phyloP scores from a whole-genome alignment of 2,113 vertebrate genomes.

The Accipiter virgatus region DNA sequence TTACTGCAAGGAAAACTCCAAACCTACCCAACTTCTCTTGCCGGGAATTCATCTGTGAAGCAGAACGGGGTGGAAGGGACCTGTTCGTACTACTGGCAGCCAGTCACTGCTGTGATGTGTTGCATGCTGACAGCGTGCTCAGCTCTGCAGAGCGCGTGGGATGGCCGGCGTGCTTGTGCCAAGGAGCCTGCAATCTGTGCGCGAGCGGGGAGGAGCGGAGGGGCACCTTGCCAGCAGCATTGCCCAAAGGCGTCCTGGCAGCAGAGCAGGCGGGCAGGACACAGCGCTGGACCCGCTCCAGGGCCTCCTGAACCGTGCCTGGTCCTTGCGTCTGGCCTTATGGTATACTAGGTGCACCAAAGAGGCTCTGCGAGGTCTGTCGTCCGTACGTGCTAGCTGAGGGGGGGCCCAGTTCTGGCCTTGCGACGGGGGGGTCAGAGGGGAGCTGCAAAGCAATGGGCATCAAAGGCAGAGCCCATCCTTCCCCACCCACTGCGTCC shows the following conservation, averaged over 20 bases:
- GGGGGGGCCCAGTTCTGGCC: too few species aligned
- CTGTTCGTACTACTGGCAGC: background rate
- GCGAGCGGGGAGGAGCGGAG: background rate
- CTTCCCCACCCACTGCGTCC: background rate
- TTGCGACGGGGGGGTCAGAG: background rate
- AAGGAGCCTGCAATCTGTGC: background rate
- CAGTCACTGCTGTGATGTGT: background rate
- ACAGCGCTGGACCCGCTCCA: accelerated
- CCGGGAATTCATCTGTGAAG: background rate
- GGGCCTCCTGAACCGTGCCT: background rate
- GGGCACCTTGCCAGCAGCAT: background rate
- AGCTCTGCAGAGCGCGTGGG: background rate
- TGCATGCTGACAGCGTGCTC: background rate
- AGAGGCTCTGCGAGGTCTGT: background rate
- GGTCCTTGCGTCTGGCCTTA: background rate
- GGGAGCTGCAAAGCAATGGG: background rate
- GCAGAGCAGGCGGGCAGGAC: background rate
- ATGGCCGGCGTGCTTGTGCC: background rate
- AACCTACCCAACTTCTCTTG: background rate
- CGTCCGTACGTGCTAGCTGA: accelerated
- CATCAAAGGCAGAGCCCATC: background rate
- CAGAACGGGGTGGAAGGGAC: background rate
- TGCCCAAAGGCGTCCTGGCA: background rate
- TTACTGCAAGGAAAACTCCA: background rate
- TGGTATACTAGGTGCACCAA: background rate